A percentile compares a stretch with the other conserved stretches of the same genome.
Evolutionary conservation across 2,113 vertebrate species (phyloP).

Genomic region (Rhinoptilus africanus): DNA sequence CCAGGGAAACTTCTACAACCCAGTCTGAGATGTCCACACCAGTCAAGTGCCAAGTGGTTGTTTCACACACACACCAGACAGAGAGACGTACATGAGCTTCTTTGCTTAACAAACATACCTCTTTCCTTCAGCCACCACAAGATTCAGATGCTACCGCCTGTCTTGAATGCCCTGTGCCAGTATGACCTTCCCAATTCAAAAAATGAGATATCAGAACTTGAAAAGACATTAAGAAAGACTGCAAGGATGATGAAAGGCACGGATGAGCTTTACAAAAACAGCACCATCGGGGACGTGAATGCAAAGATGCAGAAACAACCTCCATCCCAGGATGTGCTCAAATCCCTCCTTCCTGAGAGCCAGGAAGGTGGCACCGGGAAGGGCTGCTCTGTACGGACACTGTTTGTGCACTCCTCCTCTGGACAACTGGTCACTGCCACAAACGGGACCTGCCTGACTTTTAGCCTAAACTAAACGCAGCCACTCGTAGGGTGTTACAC

Average conservation of each 20-base stretch:
- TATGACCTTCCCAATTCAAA: background rate
- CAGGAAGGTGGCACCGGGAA: background rate
- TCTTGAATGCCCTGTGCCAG: background rate
- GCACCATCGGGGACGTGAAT: background rate
- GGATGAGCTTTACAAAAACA: background rate
- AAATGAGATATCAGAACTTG: background rate
- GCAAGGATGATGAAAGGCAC: background rate
- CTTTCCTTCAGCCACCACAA: background rate
- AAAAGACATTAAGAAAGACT: background rate
- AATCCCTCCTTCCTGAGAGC: background rate
- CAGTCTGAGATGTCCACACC: background rate
- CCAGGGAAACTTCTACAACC: background rate
- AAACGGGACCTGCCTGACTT: background rate
- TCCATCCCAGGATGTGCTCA: background rate
- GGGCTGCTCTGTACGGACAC: fast-evolving
- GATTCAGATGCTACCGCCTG: background rate
- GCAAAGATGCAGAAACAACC: background rate
- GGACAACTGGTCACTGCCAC: background rate
- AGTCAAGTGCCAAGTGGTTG: background rate
- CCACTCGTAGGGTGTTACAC: fast-evolving
- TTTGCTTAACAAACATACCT: background rate
- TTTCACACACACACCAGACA: background rate
- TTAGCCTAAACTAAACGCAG: background rate
- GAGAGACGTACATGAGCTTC: background rate
- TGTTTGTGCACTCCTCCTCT: background rate